These are phyloP conservation scores for Bombyx huttoni DNA, from an alignment of 2,888 invertebrate genomes.

Conservation along the genomic window DNA sequence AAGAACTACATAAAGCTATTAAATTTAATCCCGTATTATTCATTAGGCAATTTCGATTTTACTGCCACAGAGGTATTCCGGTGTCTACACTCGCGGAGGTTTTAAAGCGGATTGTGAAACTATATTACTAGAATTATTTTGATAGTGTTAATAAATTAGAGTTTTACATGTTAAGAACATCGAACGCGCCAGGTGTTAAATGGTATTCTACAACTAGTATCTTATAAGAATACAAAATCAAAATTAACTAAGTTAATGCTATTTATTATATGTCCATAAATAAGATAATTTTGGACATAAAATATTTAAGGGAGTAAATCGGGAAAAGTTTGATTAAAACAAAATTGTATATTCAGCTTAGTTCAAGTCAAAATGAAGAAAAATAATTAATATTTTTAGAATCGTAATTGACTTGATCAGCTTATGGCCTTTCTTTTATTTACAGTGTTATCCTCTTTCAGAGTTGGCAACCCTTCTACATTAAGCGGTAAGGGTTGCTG, in stretches of 20 bases:
- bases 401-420: no score
- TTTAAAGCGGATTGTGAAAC: constrained; percentile 31
- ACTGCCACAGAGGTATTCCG: constrained; percentile 24
- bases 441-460: no score
- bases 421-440: no score
- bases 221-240: neutral
- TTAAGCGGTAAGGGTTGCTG: no score
- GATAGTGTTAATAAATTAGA: constrained; percentile 31
- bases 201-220: neutral
- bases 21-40: constrained; percentile 39
- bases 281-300: neutral
- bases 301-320: neutral
- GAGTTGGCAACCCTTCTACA: no score
- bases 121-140: constrained; percentile 29
- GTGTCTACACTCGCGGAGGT: constrained; percentile 17
- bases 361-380: no score
- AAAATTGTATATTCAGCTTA: no score
- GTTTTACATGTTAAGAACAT: constrained; percentile 13
- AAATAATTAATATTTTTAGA: no score
- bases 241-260: neutral
- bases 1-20: constrained; percentile 26
- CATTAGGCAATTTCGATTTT: constrained; percentile 41
- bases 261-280: neutral
- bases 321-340: no score
- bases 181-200: neutral